phyloP scores from a whole-genome alignment of 2,113 vertebrate genomes.

The Steatornis caripensis region DNA sequence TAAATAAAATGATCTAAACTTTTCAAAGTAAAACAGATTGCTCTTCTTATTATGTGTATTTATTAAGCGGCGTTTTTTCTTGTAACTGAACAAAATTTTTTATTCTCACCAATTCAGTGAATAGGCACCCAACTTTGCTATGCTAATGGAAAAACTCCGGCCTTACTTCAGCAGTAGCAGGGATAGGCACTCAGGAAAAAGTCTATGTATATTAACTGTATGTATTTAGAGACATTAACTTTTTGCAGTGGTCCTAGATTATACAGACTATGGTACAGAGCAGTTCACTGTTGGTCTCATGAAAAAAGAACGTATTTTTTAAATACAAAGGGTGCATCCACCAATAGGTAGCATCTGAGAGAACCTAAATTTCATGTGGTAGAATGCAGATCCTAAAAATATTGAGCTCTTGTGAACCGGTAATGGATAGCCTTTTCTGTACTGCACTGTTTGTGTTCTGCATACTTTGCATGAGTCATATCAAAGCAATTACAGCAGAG shows the following conservation, averaged over 20 bases:
- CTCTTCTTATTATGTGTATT: background rate
- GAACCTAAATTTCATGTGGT: background rate
- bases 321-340: background rate
- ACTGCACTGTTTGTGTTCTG: background rate
- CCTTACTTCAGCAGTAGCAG: background rate
- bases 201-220: accelerated
- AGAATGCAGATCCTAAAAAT: background rate
- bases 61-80: background rate
- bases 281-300: background rate
- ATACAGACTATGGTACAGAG: background rate
- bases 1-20: background rate
- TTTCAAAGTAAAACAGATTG: background rate
- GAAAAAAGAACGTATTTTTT: background rate
- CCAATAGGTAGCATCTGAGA: background rate
- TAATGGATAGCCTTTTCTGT: background rate
- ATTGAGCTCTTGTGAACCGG: background rate
- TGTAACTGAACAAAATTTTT: background rate
- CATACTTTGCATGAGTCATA: background rate
- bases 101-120: background rate
- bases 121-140: background rate
- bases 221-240: background rate
- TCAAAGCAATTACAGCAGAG: background rate
- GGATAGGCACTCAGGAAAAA: background rate
- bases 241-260: background rate
- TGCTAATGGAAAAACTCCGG: background rate